These are phyloP conservation scores for Drosophila buzzatii DNA, from an alignment of 2,888 invertebrate genomes.

Conservation along the genomic window DNA sequence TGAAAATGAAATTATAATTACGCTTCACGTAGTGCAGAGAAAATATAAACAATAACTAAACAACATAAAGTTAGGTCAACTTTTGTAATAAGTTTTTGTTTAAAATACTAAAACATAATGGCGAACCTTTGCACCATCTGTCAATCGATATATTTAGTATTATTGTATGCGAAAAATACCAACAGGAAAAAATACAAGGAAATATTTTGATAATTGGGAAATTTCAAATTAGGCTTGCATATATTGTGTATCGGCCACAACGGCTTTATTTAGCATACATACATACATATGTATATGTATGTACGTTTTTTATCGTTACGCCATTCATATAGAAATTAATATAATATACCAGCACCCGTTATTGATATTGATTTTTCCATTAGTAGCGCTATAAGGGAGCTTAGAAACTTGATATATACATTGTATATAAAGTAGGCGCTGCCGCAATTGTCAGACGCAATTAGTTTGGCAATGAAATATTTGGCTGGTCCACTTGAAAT, in stretches of 20 bases:
- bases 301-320: no score
- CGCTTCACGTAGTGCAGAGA: no score
- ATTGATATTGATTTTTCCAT: conserved; percentile 17
- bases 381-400: not conserved
- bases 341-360: not conserved
- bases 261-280: not conserved
- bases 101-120: not conserved
- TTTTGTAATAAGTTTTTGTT: no score
- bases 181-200: conserved; percentile 2
- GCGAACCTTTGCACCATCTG: no score
- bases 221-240: not conserved
- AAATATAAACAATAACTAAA: not conserved
- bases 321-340: not conserved
- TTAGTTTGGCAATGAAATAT: conserved; percentile 54
- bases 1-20: not conserved
- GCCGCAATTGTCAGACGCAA: conserved; percentile 1
- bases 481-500: conserved; percentile 12
- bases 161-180: conserved; percentile 2
- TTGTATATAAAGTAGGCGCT: conserved; percentile 11
- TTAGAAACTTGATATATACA: conserved; percentile 1
- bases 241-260: not conserved
- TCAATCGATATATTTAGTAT: conserved; percentile 6
- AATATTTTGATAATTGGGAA: not conserved
- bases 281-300: no score
- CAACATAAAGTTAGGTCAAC: not conserved